A percentile compares a stretch with the other conserved stretches of the same genome.
Evolutionary conservation across 2,113 vertebrate genomes (phyloP).

Genomic region (Megaceryle torquata): DNA sequence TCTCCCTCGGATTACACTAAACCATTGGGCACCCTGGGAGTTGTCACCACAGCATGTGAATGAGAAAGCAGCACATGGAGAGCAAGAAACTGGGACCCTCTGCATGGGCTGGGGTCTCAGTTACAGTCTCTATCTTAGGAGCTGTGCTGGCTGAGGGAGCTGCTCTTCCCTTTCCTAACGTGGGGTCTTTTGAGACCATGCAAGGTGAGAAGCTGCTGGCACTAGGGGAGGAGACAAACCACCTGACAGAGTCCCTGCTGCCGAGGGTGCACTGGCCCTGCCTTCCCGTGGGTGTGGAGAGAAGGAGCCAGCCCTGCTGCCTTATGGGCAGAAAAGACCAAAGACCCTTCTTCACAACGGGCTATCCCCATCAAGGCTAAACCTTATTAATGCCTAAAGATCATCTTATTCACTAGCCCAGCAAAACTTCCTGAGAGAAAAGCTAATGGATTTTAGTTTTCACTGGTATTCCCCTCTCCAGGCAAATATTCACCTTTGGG

Average conservation of each 20-base stretch:
- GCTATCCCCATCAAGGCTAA: not conserved
- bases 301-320: not conserved
- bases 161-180: not conserved
- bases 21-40: rapidly evolving
- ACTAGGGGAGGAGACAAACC: not conserved
- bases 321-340: rapidly evolving
- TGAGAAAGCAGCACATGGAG: not conserved
- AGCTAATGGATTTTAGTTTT: conserved; percentile 26
- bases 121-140: not conserved
- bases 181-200: rapidly evolving
- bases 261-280: not conserved
- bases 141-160: not conserved
- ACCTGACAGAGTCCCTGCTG: not conserved
- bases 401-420: not conserved
- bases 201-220: not conserved
- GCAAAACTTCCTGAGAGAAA: conserved; percentile 23
- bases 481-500: conserved; percentile 29
- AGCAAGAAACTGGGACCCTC: not conserved
- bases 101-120: not conserved
- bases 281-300: not conserved
- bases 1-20: not conserved
- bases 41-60: not conserved
- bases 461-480: not conserved
- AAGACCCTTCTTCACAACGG: not conserved
- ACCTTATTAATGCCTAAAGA: not conserved